These are phyloP conservation scores for Crypturellus undulatus DNA, from an alignment of 2,113 vertebrate genomes.

Conservation along the genomic window DNA sequence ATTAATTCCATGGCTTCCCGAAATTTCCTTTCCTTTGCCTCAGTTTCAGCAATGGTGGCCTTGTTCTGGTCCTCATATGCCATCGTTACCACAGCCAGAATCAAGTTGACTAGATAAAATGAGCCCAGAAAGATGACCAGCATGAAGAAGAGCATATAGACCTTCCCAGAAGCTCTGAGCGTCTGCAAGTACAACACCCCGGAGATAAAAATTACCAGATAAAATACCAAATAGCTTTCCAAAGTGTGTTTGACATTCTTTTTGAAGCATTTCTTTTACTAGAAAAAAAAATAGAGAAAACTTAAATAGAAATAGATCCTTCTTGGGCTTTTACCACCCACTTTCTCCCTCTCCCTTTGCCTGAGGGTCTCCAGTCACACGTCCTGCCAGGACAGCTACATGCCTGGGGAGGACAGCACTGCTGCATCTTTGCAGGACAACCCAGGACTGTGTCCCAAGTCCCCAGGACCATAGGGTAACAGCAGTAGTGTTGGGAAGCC, in stretches of 20 bases:
- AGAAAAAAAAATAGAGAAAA: not conserved
- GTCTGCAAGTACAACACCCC: slow-evolving; percentile 81
- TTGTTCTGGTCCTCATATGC: slow-evolving; percentile 97
- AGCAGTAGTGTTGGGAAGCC: not conserved
- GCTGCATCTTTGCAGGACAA: not conserved
- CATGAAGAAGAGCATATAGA: slow-evolving; percentile 96
- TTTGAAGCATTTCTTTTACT: not conserved
- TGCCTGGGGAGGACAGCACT: not conserved
- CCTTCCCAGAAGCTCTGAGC: slow-evolving; percentile 92
- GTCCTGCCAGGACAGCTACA: fast-evolving
- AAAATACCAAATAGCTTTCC: not conserved
- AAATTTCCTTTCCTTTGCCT: slow-evolving; percentile 89
- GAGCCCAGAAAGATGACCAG: slow-evolving; percentile 98
- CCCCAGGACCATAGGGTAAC: not conserved
- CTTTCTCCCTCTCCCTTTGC: not conserved
- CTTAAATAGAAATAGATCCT: not conserved
- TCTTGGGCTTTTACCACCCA: not conserved
- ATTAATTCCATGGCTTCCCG: slow-evolving; percentile 86
- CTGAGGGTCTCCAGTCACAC: fast-evolving
- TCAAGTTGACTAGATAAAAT: slow-evolving; percentile 97
- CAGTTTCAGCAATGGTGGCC: slow-evolving; percentile 92
- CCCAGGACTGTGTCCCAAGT: not conserved
- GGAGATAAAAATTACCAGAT: slow-evolving; percentile 10
- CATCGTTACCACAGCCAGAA: slow-evolving; percentile 98
- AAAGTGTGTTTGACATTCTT: not conserved